Conservation (phyloP, 23 tunicate species). For the Ciona savignyi region DNA sequence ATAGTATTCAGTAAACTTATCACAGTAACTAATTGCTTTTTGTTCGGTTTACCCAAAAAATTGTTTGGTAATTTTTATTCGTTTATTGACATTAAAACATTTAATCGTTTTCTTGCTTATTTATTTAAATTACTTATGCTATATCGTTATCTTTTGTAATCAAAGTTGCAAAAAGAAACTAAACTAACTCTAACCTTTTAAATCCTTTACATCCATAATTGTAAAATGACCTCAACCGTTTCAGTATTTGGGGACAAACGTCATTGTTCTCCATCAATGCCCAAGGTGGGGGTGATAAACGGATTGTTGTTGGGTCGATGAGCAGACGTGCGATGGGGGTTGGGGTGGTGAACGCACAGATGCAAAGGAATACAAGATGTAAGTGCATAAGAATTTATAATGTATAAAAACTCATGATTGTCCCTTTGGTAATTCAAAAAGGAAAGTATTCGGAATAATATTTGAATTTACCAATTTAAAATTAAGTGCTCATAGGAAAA, state of each 20-base stretch:
- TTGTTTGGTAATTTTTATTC: no score
- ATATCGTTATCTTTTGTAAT: background rate
- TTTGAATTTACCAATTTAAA: no score
- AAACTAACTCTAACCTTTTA: background rate
- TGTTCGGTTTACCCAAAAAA: no score
- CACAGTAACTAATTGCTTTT: no score
- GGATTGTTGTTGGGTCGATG: background rate
- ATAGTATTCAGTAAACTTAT: no score
- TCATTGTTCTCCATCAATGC: slow-evolving; percentile 52
- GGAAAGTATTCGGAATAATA: no score
- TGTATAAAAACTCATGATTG: no score
- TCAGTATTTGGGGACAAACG: slow-evolving; percentile 62
- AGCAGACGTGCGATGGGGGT: slow-evolving; percentile 51
- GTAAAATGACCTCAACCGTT: background rate
- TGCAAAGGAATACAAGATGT: slow-evolving; percentile 50
- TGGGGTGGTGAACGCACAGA: slow-evolving; percentile 34
- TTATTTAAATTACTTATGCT: background rate
- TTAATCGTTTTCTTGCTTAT: background rate
- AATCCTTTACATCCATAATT: no score
- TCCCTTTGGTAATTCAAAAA: no score
- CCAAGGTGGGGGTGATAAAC: slow-evolving; percentile 28
- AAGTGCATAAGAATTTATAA: no score
- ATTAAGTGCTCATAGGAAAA: no score
- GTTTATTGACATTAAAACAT: background rate
- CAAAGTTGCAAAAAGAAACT: background rate